phyloP scores from a whole-genome alignment of 2,797 vertebrate genomes.

The Fistularia tabacaria region DNA sequence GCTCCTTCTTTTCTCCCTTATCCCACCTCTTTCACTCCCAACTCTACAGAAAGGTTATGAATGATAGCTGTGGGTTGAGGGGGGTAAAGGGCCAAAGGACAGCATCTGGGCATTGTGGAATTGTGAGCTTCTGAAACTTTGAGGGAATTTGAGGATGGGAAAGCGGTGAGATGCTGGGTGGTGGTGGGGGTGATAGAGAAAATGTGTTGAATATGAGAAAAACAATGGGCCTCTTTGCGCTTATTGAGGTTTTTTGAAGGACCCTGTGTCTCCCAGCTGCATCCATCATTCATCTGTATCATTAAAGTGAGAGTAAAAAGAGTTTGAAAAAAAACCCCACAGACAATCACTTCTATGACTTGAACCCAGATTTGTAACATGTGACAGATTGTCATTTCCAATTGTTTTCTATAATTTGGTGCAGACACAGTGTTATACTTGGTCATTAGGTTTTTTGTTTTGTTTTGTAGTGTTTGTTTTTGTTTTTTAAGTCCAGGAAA shows the following conservation, averaged over 20 bases:
- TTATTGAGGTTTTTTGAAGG: conserved; percentile 44
- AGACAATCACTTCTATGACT: too few species aligned
- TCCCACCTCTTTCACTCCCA: conserved; percentile 72
- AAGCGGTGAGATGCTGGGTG: conserved; percentile 50
- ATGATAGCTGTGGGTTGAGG: conserved; percentile 76
- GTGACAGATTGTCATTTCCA: too few species aligned
- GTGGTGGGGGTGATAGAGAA: conserved; percentile 48
- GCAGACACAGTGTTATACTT: too few species aligned
- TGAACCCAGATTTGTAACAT: too few species aligned
- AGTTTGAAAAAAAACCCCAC: too few species aligned
- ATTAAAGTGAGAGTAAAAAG: neutral
- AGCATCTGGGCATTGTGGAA: conserved; percentile 78
- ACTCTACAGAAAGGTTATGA: conserved; percentile 78
- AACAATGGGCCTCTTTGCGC: conserved; percentile 60
- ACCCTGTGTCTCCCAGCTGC: conserved; percentile 47
- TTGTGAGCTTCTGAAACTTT: conserved; percentile 74
- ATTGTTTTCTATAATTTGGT: too few species aligned
- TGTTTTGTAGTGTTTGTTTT: too few species aligned
- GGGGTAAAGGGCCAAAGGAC: conserved; percentile 74
- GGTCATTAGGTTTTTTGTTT: too few species aligned
- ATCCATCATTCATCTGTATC: conserved; percentile 36
- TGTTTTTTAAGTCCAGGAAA: too few species aligned
- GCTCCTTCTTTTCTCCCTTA: conserved; percentile 65
- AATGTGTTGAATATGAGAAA: conserved; percentile 59
- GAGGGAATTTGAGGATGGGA: conserved; percentile 74